These are phyloP conservation scores for Falcunculus frontatus DNA, from an alignment of 2,113 vertebrate genomes.

Conservation along the genomic window DNA sequence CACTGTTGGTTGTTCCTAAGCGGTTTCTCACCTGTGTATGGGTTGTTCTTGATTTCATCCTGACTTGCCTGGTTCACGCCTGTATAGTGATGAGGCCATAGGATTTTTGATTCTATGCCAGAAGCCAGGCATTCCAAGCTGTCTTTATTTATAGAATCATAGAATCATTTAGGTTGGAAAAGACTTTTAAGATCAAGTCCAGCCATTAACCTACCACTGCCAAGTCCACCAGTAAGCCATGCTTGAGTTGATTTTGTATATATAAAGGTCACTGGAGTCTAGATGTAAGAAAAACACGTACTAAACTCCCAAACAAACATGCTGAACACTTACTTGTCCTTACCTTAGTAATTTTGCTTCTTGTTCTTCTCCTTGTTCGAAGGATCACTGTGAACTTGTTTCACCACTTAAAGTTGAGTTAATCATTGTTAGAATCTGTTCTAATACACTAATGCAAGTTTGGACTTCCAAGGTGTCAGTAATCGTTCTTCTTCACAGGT, in stretches of 20 bases:
- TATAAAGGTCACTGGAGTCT: background rate
- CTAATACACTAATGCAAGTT: background rate
- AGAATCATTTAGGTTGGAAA: background rate
- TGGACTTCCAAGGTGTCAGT: background rate
- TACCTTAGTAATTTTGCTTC: background rate
- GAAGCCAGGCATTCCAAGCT: constrained; percentile 31
- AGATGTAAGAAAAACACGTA: background rate
- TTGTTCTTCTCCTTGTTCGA: background rate
- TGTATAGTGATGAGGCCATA: background rate
- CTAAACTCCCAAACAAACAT: background rate
- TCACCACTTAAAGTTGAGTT: background rate
- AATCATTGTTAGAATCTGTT: background rate
- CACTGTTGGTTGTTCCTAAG: background rate
- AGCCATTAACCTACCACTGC: background rate
- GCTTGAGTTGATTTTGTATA: background rate
- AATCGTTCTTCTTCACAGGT: background rate
- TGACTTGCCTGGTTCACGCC: background rate
- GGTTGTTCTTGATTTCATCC: background rate
- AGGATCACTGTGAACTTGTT: background rate
- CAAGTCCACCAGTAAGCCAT: background rate
- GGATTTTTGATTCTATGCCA: constrained; percentile 35
- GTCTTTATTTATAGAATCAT: constrained; percentile 19
- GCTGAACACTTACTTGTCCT: background rate
- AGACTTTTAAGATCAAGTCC: background rate
- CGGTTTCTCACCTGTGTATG: background rate